Evolutionary conservation across 2,113 vertebrate genomes (phyloP), one percentile per base, ranked within the genome.

Genomic region (Mormyrus lacerda): DNA sequence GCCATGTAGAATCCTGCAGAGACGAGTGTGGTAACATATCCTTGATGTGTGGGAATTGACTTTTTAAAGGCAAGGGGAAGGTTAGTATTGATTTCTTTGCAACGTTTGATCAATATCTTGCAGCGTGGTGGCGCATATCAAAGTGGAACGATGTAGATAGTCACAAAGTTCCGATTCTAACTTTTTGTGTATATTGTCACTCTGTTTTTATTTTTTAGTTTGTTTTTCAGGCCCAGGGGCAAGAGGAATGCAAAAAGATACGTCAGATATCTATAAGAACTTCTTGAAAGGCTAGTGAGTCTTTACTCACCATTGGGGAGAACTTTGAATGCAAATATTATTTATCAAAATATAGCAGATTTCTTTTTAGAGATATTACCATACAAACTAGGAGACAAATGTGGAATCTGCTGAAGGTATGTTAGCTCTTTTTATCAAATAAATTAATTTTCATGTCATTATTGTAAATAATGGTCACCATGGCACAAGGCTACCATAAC

Each of bases 61-160:
- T 86, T 55, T 48, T 87, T 55, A 51, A 87, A 53, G 85, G 85
- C 47, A 35, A 87, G 85, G 42, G 85, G 24, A 55, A 87, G 85
- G 84, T 31, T n/a, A 27, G 48, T n/a, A 51, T 86, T 86, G 48
- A 86, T 86, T n/a, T 86, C n/a, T 51, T n/a, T 13, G 24, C 48
- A 27, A 35, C 11, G 3, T 51, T 17, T n/a, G 84, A 86, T 86
- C 48, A 51, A 86, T 86, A 51, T 35, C 84, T 51, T 86, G 48
- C 85, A 31, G 50, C 21, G 50, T 53, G 85, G 50, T 35, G 48
- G 50, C 13, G 31, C 50, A 53, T 87, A 50, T 53, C 11, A 53
- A 53, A 53, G 85, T 47, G 6, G 50, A 84, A 90, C 31, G 86
- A 88, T 39, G 87, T 89, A 11, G 58, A 85, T 17, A 44, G 39